These are phyloP conservation scores for Erebia palarica DNA, from an alignment of 2,888 invertebrate genomes.

Conservation along the genomic window DNA sequence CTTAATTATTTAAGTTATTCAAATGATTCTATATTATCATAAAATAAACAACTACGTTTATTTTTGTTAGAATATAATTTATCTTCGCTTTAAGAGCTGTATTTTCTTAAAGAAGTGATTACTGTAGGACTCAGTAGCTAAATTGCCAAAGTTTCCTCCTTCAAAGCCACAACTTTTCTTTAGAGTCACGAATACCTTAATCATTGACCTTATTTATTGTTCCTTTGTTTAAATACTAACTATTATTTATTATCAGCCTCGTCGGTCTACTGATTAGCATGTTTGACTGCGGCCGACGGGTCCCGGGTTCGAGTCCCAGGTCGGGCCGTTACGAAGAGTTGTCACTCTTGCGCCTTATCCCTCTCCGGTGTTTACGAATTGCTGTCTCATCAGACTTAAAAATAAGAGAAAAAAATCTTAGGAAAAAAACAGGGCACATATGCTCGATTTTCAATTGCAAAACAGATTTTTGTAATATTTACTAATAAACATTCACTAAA, in stretches of 20 bases:
- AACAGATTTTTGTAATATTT: too few relatives aligned
- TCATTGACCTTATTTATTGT: conserved; percentile 22
- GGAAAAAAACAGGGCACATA: too few relatives aligned
- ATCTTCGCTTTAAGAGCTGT: conserved; percentile 4
- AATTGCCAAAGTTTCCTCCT: conserved; percentile 26
- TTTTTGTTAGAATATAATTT: not conserved
- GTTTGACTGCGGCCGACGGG: too few relatives aligned
- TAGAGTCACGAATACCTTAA: conserved; percentile 12
- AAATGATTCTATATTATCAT: not conserved
- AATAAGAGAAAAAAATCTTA: too few relatives aligned
- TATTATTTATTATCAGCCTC: not conserved
- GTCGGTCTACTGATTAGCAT: too few relatives aligned
- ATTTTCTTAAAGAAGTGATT: conserved; percentile 23
- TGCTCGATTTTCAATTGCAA: too few relatives aligned
- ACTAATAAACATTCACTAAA: too few relatives aligned
- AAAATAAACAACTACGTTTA: conserved; percentile 1
- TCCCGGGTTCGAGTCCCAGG: too few relatives aligned
- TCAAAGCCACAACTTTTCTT: conserved; percentile 21
- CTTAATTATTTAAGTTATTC: not conserved
- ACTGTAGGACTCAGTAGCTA: conserved; percentile 13
- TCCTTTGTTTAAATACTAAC: conserved; percentile 14
- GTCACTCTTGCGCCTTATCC: too few relatives aligned
- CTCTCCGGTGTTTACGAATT: too few relatives aligned
- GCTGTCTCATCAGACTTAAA: too few relatives aligned
- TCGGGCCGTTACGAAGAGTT: too few relatives aligned